Percentiles rank a stretch among this genome's conserved stretches.
phyloP scores from a whole-genome alignment of 2,797 vertebrate species.

The Esox masquinongy region DNA sequence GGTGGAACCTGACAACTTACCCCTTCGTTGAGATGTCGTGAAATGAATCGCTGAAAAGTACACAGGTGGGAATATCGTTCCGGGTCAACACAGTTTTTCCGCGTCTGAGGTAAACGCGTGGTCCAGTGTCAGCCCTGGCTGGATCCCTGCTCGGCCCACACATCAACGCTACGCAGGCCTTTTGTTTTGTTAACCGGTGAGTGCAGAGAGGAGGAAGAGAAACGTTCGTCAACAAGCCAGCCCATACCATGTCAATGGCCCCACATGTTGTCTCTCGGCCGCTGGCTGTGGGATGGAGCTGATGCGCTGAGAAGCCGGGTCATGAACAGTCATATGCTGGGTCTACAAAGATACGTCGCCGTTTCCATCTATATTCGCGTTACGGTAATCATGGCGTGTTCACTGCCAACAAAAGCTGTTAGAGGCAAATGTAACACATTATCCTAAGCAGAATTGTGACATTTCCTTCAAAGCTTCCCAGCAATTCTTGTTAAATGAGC shows the following conservation, averaged over 20 bases:
- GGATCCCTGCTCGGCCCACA: slow-evolving; percentile 65
- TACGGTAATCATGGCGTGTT: background rate
- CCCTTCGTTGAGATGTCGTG: background rate
- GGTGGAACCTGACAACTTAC: background rate
- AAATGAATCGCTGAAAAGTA: background rate
- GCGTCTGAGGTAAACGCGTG: slow-evolving; percentile 72
- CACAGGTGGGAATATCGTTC: slow-evolving; percentile 16
- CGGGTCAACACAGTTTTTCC: slow-evolving; percentile 80
- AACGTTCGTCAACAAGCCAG: slow-evolving; percentile 78
- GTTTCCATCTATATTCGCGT: background rate
- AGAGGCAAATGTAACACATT: slow-evolving; percentile 8
- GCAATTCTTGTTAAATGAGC: slow-evolving; percentile 16
- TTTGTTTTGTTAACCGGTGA: slow-evolving; percentile 75
- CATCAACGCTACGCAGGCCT: slow-evolving; percentile 73
- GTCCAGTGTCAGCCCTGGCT: slow-evolving; percentile 73
- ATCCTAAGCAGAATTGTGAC: slow-evolving; percentile 11
- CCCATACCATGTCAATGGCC: slow-evolving; percentile 76
- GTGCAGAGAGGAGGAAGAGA: slow-evolving; percentile 67
- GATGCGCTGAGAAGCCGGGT: too few species aligned
- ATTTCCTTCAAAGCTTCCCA: slow-evolving; percentile 20
- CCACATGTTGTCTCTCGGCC: slow-evolving; percentile 71
- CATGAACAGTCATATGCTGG: background rate
- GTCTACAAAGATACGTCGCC: background rate
- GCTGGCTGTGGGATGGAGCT: slow-evolving; percentile 40
- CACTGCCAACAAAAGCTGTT: slow-evolving; percentile 12